Conservation (phyloP, 1,140 invertebrate genomes). For the Drosophila repletoides region DNA sequence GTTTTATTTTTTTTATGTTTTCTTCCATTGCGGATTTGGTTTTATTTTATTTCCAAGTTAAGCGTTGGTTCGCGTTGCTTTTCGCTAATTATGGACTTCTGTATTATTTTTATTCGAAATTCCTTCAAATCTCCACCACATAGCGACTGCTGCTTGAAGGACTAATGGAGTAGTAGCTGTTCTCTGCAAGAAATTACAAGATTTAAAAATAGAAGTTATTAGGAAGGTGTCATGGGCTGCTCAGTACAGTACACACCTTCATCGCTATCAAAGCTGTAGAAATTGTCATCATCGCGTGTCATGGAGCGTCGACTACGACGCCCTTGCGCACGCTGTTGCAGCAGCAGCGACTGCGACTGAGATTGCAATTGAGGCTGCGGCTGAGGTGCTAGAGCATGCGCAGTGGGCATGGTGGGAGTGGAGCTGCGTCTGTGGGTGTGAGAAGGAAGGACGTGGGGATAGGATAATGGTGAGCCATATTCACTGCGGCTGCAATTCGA, state of each 20-base stretch:
- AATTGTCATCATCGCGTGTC: conserved; percentile 74
- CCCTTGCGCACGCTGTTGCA: conserved; percentile 9
- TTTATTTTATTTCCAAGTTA: no score
- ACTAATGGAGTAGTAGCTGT: conserved; percentile 80
- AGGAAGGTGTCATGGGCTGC: no score
- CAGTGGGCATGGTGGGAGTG: conserved; percentile 37
- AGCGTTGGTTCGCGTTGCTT: not conserved
- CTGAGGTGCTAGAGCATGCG: not conserved
- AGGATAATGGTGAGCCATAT: conserved; percentile 60
- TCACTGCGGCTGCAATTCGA: conserved; percentile 68
- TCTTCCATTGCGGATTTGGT: not conserved
- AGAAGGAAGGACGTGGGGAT: conserved; percentile 12
- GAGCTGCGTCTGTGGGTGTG: conserved; percentile 43
- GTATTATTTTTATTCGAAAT: not conserved
- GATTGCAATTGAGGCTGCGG: not conserved
- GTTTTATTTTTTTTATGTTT: not conserved
- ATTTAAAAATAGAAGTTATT: no score
- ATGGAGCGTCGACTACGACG: conserved; percentile 62
- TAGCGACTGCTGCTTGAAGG: conserved; percentile 77
- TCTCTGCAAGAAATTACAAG: conserved; percentile 71
- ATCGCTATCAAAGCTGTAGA: conserved; percentile 80
- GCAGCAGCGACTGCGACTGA: not conserved
- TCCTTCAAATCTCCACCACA: conserved; percentile 68
- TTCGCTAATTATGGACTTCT: not conserved
- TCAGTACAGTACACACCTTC: conserved; percentile 75